Evolutionary conservation across 30 jellyfish, hydroid and myxozoan genomes (phyloP).

Genomic region (Chironex yamaguchii): DNA sequence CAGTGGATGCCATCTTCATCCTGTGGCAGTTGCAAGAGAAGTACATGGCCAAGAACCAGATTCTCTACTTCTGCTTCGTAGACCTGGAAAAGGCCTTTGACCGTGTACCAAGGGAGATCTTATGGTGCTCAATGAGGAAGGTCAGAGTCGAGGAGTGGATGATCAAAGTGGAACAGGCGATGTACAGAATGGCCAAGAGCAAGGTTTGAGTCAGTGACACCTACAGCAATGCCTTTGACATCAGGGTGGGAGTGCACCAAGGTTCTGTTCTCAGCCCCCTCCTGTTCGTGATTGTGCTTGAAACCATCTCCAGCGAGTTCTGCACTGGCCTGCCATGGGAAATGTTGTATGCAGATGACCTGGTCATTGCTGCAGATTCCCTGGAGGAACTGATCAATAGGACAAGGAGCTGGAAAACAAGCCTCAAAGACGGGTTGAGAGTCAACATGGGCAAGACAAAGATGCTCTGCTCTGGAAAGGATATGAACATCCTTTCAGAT

Average conservation of each 20-base stretch:
- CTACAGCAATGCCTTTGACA: neutral
- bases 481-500: too few relatives aligned
- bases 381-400: too few relatives aligned
- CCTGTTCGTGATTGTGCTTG: too few relatives aligned
- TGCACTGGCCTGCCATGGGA: too few relatives aligned
- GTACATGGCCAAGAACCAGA: neutral
- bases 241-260: neutral
- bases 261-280: conserved; percentile 5
- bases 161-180: neutral
- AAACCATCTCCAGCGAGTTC: too few relatives aligned
- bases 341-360: too few relatives aligned
- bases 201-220: neutral
- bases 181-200: neutral
- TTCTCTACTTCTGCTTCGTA: neutral
- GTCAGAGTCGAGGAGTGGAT: neutral
- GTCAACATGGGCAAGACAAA: too few relatives aligned
- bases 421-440: too few relatives aligned
- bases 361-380: too few relatives aligned
- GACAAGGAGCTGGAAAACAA: too few relatives aligned
- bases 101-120: too few relatives aligned
- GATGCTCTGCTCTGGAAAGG: too few relatives aligned
- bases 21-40: neutral
- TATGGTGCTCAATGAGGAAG: neutral
- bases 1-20: conserved; percentile 3
- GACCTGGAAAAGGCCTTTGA: neutral